Percentiles rank a stretch among this genome's conserved stretches.
phyloP scores from a whole-genome alignment of 2,113 vertebrate genomes.

The Microtus ochrogaster region DNA sequence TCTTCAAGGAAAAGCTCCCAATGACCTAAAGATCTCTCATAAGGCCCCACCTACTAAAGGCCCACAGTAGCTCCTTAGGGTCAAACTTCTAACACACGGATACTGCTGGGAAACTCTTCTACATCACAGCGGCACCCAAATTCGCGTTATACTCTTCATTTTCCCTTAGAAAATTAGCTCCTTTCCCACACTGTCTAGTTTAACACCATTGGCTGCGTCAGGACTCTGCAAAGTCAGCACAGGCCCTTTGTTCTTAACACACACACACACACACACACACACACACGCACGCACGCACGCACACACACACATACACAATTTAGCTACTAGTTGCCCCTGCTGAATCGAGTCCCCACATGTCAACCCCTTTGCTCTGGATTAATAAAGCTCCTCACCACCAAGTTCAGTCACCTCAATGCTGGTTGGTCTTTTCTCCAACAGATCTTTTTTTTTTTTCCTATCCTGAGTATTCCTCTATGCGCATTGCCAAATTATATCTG shows the following conservation, averaged over 20 bases:
- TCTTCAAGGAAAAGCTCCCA: neutral
- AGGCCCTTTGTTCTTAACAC: neutral
- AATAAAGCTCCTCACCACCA: neutral
- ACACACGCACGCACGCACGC: no score
- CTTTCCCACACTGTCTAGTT: neutral
- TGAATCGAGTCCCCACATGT: neutral
- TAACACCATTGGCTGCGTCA: neutral
- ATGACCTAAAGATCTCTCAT: neutral
- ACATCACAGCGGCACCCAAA: neutral
- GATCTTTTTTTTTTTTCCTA: neutral
- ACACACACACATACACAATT: neutral
- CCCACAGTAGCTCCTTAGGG: neutral
- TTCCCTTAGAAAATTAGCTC: neutral
- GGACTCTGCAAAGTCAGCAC: neutral
- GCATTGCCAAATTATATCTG: neutral
- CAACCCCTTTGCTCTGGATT: neutral
- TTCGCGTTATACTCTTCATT: neutral
- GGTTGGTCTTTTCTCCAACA: neutral
- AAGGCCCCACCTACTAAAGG: neutral
- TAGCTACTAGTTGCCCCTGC: neutral
- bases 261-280: no score
- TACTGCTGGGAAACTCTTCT: neutral
- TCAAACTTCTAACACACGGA: neutral
- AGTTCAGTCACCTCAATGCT: neutral
- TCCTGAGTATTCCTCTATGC: neutral